A percentile compares a stretch with the other conserved stretches of the same genome.
These are phyloP conservation scores for Probaryconus sp. DNA, from an alignment of 1,140 invertebrate species.

Conservation along the genomic window DNA sequence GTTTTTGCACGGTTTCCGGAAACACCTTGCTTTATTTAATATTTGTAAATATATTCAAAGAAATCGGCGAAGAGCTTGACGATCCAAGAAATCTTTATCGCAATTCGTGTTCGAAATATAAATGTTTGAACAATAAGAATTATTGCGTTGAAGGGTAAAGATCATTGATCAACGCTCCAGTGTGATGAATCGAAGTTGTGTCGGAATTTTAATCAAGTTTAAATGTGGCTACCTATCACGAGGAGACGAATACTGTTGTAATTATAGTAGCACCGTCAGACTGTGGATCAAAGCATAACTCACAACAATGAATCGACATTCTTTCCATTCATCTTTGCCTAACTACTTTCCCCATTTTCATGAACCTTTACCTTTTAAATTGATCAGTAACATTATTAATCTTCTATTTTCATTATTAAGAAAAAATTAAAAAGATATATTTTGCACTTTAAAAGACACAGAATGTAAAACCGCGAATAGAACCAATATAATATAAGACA, in stretches of 20 bases:
- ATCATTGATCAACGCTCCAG: slow-evolving; percentile 6
- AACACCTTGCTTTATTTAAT: slow-evolving; percentile 31
- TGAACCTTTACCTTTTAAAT: too few relatives aligned
- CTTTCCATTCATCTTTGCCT: slow-evolving; percentile 43
- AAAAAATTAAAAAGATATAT: too few relatives aligned
- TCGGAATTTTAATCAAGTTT: slow-evolving; percentile 29
- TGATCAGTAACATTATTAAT: too few relatives aligned
- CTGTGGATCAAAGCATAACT: slow-evolving; percentile 26
- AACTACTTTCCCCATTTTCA: slow-evolving; percentile 34
- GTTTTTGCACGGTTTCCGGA: slow-evolving; percentile 35
- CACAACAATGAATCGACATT: slow-evolving; percentile 25
- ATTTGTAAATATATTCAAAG: too few relatives aligned
- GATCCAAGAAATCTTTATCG: too few relatives aligned
- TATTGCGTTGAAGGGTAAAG: neutral
- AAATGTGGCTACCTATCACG: slow-evolving; percentile 28
- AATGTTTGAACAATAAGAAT: neutral
- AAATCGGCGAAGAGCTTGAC: neutral
- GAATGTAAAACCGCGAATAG: too few relatives aligned
- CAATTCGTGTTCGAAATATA: too few relatives aligned
- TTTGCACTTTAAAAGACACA: too few relatives aligned
- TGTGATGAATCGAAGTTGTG: slow-evolving; percentile 1
- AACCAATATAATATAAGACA: too few relatives aligned
- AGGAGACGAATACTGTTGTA: slow-evolving; percentile 29
- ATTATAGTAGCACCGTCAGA: slow-evolving; percentile 47
- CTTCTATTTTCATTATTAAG: too few relatives aligned